A percentile compares a stretch with the other conserved stretches of the same genome.
These are phyloP conservation scores for Sus cebifrons DNA, from an alignment of 2,797 vertebrate species.

Conservation along the genomic window DNA sequence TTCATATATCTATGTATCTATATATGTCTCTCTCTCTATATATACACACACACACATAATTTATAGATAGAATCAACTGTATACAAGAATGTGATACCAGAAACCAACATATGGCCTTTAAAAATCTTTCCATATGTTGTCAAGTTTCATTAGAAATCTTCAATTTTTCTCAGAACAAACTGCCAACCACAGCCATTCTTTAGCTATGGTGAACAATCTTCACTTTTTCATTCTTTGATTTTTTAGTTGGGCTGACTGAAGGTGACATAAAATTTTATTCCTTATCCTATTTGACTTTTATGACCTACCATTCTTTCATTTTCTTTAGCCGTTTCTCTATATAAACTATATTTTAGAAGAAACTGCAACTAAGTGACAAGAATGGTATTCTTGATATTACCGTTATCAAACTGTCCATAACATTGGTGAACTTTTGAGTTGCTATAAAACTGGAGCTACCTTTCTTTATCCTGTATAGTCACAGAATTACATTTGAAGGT, in stretches of 20 bases:
- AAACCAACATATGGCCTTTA: neutral
- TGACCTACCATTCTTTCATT: conserved; percentile 62
- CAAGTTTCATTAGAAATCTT: neutral
- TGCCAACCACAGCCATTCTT: neutral
- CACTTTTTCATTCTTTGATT: conserved; percentile 24
- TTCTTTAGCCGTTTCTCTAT: conserved; percentile 58
- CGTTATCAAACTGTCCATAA: conserved; percentile 52
- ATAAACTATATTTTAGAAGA: conserved; percentile 74
- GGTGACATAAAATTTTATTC: conserved; percentile 57
- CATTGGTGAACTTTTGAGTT: conserved; percentile 73
- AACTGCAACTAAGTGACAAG: conserved; percentile 35
- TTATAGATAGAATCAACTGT: neutral
- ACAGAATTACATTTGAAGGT: conserved; percentile 16
- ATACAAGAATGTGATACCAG: neutral
- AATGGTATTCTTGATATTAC: conserved; percentile 39
- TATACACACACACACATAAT: neutral
- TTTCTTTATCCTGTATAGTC: conserved; percentile 59
- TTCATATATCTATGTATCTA: neutral
- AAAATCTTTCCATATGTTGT: neutral
- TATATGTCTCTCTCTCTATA: neutral
- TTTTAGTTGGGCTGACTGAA: conserved; percentile 57
- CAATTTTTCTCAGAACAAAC: neutral
- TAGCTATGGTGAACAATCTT: neutral
- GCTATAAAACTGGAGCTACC: conserved; percentile 34
- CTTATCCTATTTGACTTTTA: conserved; percentile 54